Conservation (phyloP, 2,888 invertebrate species). For the Oxystoma pomonae region DNA sequence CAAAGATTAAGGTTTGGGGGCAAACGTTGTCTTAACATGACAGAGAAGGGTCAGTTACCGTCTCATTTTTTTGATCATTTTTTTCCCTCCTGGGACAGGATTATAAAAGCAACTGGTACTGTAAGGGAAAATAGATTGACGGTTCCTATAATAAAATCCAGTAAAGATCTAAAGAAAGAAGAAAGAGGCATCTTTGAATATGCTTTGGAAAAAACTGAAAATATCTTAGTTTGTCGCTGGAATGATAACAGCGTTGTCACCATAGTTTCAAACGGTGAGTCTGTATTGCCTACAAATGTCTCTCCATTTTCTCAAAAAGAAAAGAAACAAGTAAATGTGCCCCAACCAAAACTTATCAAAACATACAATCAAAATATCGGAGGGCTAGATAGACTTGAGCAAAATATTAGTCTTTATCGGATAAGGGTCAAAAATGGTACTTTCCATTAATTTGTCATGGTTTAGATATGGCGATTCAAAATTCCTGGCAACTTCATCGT, state of each 20-base stretch:
- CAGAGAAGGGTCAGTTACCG: conserved; percentile 1
- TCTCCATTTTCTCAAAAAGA: conserved; percentile 16
- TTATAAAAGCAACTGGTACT: conserved; percentile 18
- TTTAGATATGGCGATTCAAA: conserved; percentile 32
- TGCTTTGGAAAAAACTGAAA: conserved; percentile 13
- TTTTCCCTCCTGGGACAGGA: conserved; percentile 19
- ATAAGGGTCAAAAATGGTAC: conserved; percentile 33
- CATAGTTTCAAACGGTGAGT: conserved; percentile 19
- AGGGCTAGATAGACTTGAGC: conserved; percentile 30
- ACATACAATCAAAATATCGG: conserved; percentile 31
- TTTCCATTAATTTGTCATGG: conserved; percentile 31
- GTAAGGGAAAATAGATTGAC: conserved; percentile 18
- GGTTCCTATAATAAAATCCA: conserved; percentile 5
- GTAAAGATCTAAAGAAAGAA: conserved; percentile 16
- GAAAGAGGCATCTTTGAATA: conserved; percentile 17
- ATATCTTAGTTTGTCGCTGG: conserved; percentile 16
- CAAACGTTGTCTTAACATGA: conserved; percentile 17
- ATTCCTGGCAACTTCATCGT: conserved; percentile 32
- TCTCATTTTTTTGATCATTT: conserved; percentile 18
- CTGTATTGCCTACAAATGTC: conserved; percentile 11
- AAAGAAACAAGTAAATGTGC: conserved; percentile 23
- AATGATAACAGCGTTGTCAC: conserved; percentile 27
- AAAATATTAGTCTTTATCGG: conserved; percentile 31
- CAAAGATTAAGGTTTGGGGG: conserved; percentile 20
- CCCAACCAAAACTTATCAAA: conserved; percentile 27